Base-by-base conservation (phyloP, 2,797 vertebrate genomes). In the Chloroceryle inda region DNA sequence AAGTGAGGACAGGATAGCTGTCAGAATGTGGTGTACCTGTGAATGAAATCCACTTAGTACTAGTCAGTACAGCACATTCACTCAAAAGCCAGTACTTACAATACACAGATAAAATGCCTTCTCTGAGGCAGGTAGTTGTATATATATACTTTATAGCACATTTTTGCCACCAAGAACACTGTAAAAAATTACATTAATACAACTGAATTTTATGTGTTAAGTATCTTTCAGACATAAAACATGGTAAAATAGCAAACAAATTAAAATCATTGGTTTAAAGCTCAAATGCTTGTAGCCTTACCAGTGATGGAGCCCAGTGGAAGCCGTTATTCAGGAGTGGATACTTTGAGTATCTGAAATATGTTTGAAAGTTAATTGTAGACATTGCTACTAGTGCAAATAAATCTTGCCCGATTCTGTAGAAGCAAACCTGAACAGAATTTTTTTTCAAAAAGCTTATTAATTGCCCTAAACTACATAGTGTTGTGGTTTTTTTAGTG, bases 1-100 rank as follows among this genome's bases (percentile, higher is more conserved):
- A 63, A 61, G 35, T 29, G 40, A 58, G 50, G 37, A 49, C 10
- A 37, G 50, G 45, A 27, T 23, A 58, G 59, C 59, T 93, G 89
- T 89, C 81, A 69, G 71, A 72, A 91, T 87, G 22, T 29, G 50
- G 35, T 44, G 77, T 94, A 69, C 77, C 66, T 59, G 77, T 87
- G 89, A 92, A 73, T 91, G 67, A 89, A 93, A 91, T 84, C 31
- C 38, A 55, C 71, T 90, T 82, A 40, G 74, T 62, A 10, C 16
- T 33, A 69, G 63, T 61, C 56, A 55, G 50, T 16, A 9, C 24
- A 81, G 71, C 55, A 47, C 11, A 6, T 24, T 66, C 12, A 10
- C 38, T 78, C 35, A 44, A 38, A 40, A 67, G 29, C 38, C 53
- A 17, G 20, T 42, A 13, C 21, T 50, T 44, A 11, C 8, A 62